These are phyloP conservation scores for Acipenser transmontanus DNA, from an alignment of 2,797 vertebrate species.

Conservation along the genomic window DNA sequence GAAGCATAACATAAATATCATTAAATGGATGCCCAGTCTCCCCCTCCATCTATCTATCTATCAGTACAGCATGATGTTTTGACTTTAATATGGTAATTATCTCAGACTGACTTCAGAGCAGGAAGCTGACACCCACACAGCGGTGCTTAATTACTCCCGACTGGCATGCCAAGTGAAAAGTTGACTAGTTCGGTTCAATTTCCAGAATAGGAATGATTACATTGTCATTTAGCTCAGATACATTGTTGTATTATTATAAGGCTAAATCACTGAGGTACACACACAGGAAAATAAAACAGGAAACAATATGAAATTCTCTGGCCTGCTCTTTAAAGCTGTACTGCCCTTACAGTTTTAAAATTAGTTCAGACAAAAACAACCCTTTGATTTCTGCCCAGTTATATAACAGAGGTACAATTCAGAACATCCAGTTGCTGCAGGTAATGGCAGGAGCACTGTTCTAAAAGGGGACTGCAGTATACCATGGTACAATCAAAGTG, in stretches of 20 bases:
- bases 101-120: constrained; percentile 68
- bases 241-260: constrained; percentile 47
- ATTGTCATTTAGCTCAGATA: constrained; percentile 67
- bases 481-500: too few species aligned
- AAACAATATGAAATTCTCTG: too few species aligned
- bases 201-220: constrained; percentile 67
- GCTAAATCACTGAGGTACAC: too few species aligned
- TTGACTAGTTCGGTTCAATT: constrained; percentile 53
- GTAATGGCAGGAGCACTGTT: too few species aligned
- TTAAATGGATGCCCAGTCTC: constrained; percentile 71
- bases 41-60: constrained; percentile 65
- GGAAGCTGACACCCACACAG: constrained; percentile 69
- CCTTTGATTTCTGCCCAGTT: too few species aligned
- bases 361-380: too few species aligned
- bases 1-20: constrained; percentile 68
- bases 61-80: constrained; percentile 67
- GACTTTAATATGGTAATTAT: constrained; percentile 79
- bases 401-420: too few species aligned
- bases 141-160: constrained; percentile 73
- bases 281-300: too few species aligned
- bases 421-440: too few species aligned
- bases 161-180: constrained; percentile 69
- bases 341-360: too few species aligned
- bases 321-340: too few species aligned
- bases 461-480: too few species aligned